Base-by-base conservation (phyloP, 2,797 vertebrate genomes). In the Morus bassanus region DNA sequence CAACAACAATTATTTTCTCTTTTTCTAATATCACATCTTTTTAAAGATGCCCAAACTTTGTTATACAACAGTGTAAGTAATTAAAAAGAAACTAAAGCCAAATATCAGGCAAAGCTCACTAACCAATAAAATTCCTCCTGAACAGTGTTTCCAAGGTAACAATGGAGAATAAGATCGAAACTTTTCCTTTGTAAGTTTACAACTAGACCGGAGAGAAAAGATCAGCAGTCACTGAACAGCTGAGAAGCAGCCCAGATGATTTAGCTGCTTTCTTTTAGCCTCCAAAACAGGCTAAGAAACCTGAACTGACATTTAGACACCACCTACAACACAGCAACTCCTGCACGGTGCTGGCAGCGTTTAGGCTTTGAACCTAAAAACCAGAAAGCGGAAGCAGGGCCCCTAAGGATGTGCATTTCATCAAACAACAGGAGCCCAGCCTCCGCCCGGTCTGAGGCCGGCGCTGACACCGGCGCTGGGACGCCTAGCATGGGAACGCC, bases 321-420 rank as follows among this genome's bases (percentile, higher is more conserved):
- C 51, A 33, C 33, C 60, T 6, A 7, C 10, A 18, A 7, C 7
- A 22, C 18, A 9, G 33, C 33, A 35, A 11, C 28, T 60, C 33
- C 18, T 3, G 18, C 1, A 15, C 1, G 5, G 50, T 10, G 57
- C 60, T 4, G 0, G 18, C 37, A 25, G 30, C 33, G 7, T 12
- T 24, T 15, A 3, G 9, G 5, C 12, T 57, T 30, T 25, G 8
- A 17, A 31, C 11, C 10, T 28, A 30, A 79, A 69, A 9, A 19
- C 17, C 41, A 67, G 22, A 9, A 15, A 8, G 33, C 50, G 39
- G 41, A 54, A 46, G 46, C 2, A 4, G 2, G 14, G 68, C n/a
- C 30, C 25, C 8, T 1, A 22, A 11, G 0, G 8, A n/a, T 1
- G 3, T 2, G 11, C 11, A 3, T 17, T 31, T 10, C 10, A 2